A percentile compares a stretch with the other conserved stretches of the same genome.
phyloP scores from a whole-genome alignment of 2,797 vertebrate species.

The Coccyzus lansbergi region DNA sequence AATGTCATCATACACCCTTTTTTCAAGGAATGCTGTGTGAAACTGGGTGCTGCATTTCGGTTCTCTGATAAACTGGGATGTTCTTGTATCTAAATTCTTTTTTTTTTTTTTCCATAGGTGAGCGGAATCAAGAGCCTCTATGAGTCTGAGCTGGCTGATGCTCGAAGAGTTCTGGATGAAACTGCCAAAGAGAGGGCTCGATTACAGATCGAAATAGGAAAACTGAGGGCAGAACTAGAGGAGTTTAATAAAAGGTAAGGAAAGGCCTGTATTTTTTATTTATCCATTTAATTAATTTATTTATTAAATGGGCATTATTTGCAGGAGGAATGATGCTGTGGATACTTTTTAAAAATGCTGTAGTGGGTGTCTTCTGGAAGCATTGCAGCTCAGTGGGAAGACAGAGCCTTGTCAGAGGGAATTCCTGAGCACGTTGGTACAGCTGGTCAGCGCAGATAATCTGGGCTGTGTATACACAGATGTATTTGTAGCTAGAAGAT shows the following conservation, averaged over 20 bases:
- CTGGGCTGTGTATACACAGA: neutral
- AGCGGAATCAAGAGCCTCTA: conserved; percentile 91
- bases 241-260: conserved; percentile 87
- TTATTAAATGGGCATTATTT: neutral
- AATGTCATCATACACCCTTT: neutral
- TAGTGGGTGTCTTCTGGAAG: neutral
- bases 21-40: neutral
- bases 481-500: neutral
- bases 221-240: conserved; percentile 88
- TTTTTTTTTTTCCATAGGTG: conserved; percentile 79
- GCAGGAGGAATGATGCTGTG: neutral
- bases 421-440: neutral
- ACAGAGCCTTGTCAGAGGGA: neutral
- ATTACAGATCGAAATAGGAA: conserved; percentile 94
- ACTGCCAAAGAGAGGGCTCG: conserved; percentile 90
- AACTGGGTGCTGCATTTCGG: neutral
- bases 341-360: neutral
- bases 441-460: neutral
- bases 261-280: neutral
- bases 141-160: conserved; percentile 92
- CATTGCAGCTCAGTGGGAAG: neutral
- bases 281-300: no score
- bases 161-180: conserved; percentile 92
- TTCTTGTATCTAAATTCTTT: neutral
- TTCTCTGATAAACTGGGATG: neutral